Base-by-base conservation (phyloP, 2,113 vertebrate species). In the Strix uralensis region DNA sequence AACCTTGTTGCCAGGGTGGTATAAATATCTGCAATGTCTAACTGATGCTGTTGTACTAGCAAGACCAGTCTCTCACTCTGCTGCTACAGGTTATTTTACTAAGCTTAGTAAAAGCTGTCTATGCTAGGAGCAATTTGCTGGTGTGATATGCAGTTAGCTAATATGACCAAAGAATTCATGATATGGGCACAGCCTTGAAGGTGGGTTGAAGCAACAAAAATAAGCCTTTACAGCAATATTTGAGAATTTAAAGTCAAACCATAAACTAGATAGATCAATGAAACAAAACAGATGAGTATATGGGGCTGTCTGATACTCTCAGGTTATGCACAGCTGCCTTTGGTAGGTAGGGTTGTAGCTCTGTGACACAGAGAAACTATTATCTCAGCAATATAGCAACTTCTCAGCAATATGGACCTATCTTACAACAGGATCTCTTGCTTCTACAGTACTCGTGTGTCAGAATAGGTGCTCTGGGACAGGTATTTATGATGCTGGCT, bases 1-100 rank as follows among this genome's bases (percentile, higher is more conserved):
- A 67, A 38, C 0, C 0, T 40, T 88, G 11, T 66, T 88, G 17
- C 27, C 20, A 49, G 27, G 4, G 18, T 30, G 1, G 0, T 46
- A 17, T 40, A 61, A 85, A 30, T 66, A 30, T 4, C 30, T 83
- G 71, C 18, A 34, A 0, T 75, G 80, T 90, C 21, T 65, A 27
- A 44, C 27, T 32, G n/a, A 17, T 2, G 5, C 17, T 75, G 10
- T 30, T 88, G 9, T 34, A 32, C 7, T 55, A 42, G 15, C 15
- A 81, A 55, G 44, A 65, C 20, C 32, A 70, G 7, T 47, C 40
- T 29, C 26, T 96, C 30, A 8, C 20, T 88, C 11, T 34, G 8
- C 27, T 49, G 26, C 17, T 51, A 7, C 7, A 52, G 8, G 15
- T 79, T 79, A 34, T 79, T 79, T 79, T 75, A 75, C 9, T 27